Evolutionary conservation across 2,888 invertebrate species (phyloP), one percentile per base, ranked within the genome.

Genomic region (Trichacis sp.): DNA sequence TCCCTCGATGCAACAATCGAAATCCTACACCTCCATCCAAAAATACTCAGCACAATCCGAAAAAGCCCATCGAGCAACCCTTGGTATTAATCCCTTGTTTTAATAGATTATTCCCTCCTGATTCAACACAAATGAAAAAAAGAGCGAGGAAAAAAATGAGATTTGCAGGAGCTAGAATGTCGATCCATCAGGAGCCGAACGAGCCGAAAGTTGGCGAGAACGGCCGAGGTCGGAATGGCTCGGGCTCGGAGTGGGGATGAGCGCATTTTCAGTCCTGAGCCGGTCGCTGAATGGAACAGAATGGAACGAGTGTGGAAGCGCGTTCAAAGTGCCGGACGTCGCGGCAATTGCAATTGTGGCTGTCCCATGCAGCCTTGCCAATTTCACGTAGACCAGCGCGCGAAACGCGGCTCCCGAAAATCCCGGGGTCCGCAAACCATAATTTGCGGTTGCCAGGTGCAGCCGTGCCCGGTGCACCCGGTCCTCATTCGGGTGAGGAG

Each of bases 251-350:
- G 68, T 69, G 71, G 71, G 70, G 61, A 61, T 55, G 60, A 43
- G 43, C 57, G 46, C 8, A 48, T 56, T 70, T 70, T 73, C 75
- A 83, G 83, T 83, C 73, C 76, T 77, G 80, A 79, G 80, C 76
- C 77, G 77, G 77, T 77, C 78, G 80, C 80, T 77, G 81, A 81
- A 83, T 83, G 83, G 82, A 82, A 80, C 80, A 76, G 81, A 81
- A 83, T 83, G 83, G 83, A 82, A 80, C 81, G 83, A 76, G 81
- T 83, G 73, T 82, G 83, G 83, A 81, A 78, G 77, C 81, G 83
- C 61, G 83, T 83, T 56, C 82, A 82, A 69, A 75, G 79, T 64
- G 80, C 81, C 68, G 79, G 80, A 51, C 80, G 80, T 70, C 80
- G 81, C 45, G 76, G 77, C 62, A 54, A 70, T 59, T n/a, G n/a